Evolutionary conservation across 1,140 invertebrate genomes (phyloP), one percentile per base, ranked within the genome.

Genomic region (Bathynomus jamesi): DNA sequence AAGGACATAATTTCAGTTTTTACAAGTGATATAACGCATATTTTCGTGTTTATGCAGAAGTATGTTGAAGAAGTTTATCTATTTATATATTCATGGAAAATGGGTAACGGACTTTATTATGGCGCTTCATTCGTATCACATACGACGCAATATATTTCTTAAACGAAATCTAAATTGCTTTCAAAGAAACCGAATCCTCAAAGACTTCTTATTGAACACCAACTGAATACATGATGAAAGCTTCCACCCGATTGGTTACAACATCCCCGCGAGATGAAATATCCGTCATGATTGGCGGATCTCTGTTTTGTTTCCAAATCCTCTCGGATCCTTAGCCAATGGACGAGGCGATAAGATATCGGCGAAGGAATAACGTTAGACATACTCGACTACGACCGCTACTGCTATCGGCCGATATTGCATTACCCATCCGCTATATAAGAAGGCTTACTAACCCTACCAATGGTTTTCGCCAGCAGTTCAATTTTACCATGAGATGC

Each of bases 101-200:
- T 53, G 21, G 40, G 40, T 21, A 53, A 21, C 40, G 13, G 21
- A 11, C 40, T 53, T 53, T 53, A 53, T 53, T 53, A 53, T 53
- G 40, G 21, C 21, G 40, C 40, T 53, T 53, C 21, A 53, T 53
- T 53, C 40, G 40, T 21, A 53, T 53, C 40, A 53, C 40, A 53
- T 53, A 53, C 40, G 13, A 11, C 21, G 40, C 40, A 53, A n/a
- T 53, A 53, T 53, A 53, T 53, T 53, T 53, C 40, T 53, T 53
- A 53, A 53, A 53, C 40, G 40, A 53, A 53, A 53, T 53, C 40
- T 53, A 53, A 53, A 53, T 53, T 53, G 40, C 40, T 53, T 53
- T 53, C 40, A 53, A 53, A 53, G 40, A 53, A 53, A 53, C 40
- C 21, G 40, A 53, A 53, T 53, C 40, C 40, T 53, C 13, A 53